Conservation (phyloP, 2,888 invertebrate genomes). For the Rhabditophanes sp. region DNA sequence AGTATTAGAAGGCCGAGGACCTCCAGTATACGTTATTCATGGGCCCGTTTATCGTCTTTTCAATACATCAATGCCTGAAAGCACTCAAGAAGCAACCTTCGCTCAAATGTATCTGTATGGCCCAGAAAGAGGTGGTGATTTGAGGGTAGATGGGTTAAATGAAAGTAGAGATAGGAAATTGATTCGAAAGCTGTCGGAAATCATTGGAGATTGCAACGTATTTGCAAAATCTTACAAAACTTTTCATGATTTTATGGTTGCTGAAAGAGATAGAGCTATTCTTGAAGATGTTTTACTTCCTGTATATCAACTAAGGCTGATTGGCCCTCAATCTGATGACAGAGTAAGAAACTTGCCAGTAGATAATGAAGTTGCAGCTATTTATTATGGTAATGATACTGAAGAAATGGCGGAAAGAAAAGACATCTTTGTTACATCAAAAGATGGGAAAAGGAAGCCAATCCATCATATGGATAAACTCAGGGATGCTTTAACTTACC, state of each 20-base stretch:
- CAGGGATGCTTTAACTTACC: neutral
- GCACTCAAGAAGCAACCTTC: too few relatives aligned
- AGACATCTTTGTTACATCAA: constrained; percentile 9
- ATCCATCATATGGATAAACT: neutral
- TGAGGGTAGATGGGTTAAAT: too few relatives aligned
- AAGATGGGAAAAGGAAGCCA: constrained; percentile 7
- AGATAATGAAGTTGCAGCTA: constrained; percentile 11
- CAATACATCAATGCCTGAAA: too few relatives aligned
- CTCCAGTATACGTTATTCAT: too few relatives aligned
- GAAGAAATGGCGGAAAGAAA: constrained; percentile 7
- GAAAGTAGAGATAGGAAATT: too few relatives aligned
- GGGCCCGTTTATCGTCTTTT: too few relatives aligned
- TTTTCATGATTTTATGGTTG: constrained; percentile 1
- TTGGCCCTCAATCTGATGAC: constrained; percentile 4
- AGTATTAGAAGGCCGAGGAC: too few relatives aligned
- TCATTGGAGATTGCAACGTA: constrained; percentile 4
- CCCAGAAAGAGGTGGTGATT: too few relatives aligned
- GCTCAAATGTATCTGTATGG: too few relatives aligned
- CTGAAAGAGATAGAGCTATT: neutral
- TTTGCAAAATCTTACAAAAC: constrained; percentile 5
- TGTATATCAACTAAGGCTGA: too few relatives aligned
- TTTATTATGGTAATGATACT: constrained; percentile 5
- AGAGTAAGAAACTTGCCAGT: constrained; percentile 8
- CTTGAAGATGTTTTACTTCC: neutral
- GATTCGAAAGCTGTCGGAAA: too few relatives aligned